Percentiles rank a stretch among this genome's conserved stretches.
These are phyloP conservation scores for Montipora efflorescens DNA, from an alignment of 64 coral and sea anemone genomes.

Conservation along the genomic window DNA sequence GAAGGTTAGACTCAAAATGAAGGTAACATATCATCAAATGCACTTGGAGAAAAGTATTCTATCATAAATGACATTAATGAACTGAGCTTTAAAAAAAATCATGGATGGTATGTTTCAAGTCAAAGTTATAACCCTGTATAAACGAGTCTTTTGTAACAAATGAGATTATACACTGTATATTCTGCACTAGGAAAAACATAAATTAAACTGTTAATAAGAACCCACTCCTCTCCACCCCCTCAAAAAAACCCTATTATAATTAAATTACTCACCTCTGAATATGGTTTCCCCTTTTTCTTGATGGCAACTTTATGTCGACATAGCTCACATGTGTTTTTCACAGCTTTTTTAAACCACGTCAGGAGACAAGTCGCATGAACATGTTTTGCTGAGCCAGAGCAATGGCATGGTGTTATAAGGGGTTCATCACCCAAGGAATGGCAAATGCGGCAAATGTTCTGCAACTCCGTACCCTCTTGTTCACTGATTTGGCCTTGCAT, in stretches of 20 bases:
- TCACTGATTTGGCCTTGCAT: conserved; percentile 87
- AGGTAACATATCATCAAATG: too few species aligned
- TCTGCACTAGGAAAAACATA: background rate
- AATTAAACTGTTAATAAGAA: background rate
- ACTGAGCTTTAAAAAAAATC: too few species aligned
- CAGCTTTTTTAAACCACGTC: conserved; percentile 94
- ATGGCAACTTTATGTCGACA: conserved; percentile 93
- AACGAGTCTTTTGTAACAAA: too few species aligned
- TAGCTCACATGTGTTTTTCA: conserved; percentile 92
- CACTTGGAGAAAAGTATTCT: too few species aligned
- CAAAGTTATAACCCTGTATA: too few species aligned
- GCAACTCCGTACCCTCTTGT: conserved; percentile 81
- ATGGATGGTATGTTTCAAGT: too few species aligned
- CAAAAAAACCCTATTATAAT: background rate
- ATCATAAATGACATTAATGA: too few species aligned
- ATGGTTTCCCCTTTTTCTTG: conserved; percentile 92
- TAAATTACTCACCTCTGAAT: conserved; percentile 75
- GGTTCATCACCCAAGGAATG: conserved; percentile 86
- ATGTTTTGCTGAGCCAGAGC: conserved; percentile 85
- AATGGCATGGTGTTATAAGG: conserved; percentile 87
- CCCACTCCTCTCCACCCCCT: background rate
- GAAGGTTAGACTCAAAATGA: too few species aligned
- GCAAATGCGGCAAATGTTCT: conserved; percentile 90
- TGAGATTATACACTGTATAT: too few species aligned
- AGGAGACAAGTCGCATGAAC: conserved; percentile 88